Conservation (phyloP, 2,797 vertebrate genomes). For the Hypotaenidia okinawae region DNA sequence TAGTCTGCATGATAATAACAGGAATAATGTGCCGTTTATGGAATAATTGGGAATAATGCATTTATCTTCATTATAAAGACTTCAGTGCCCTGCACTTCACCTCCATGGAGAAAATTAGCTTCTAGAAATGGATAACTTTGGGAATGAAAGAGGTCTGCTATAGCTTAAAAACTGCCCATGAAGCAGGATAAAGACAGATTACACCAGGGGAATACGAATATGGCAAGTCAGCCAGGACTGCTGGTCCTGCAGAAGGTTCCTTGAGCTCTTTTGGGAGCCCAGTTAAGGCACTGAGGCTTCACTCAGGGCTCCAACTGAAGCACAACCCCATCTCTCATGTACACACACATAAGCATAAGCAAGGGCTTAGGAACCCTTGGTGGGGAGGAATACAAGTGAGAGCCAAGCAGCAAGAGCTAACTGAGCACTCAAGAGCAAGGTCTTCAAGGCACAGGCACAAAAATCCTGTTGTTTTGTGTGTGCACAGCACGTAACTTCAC, state of each 20-base stretch:
- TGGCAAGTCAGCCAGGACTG: not conserved
- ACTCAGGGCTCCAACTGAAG: not conserved
- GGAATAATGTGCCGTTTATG: not conserved
- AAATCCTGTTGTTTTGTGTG: not conserved
- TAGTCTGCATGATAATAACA: not conserved
- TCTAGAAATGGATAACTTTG: not conserved
- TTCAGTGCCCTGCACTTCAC: not conserved
- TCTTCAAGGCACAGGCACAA: not conserved
- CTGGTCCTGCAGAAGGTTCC: not conserved
- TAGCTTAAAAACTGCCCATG: rapidly evolving
- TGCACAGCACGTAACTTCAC: not conserved
- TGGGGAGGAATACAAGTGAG: not conserved
- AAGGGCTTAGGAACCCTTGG: not conserved
- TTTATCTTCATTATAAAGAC: not conserved
- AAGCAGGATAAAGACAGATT: not conserved
- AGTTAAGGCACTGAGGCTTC: not conserved
- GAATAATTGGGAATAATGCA: not conserved
- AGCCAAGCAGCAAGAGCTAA: not conserved
- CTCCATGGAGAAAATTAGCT: not conserved
- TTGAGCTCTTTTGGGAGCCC: not conserved
- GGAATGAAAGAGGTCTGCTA: not conserved
- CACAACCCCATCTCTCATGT: not conserved
- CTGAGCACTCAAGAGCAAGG: rapidly evolving
- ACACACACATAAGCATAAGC: not conserved
- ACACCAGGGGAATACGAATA: not conserved